Evolutionary conservation across 35 echinoderm and acorn worm species (phyloP), one percentile per base, ranked within the genome.

Genomic region (Stichopus chloronotus): DNA sequence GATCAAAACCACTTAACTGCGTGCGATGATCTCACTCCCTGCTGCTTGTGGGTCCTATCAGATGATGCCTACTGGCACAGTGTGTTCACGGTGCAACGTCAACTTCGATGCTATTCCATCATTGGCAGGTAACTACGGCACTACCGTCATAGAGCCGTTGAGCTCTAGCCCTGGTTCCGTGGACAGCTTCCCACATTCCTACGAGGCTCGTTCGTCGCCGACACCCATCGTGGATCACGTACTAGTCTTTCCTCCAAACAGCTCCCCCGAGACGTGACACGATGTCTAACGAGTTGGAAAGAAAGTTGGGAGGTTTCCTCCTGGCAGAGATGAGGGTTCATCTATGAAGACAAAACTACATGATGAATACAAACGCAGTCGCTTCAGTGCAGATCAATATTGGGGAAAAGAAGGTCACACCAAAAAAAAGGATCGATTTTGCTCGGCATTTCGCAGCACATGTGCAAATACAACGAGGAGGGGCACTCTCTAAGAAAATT

Each of bases 171-270:
- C 94, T 25, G 95, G 95, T 52, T 99, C 97, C 22, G 94, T 85
- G 24, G 97, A 99, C 82, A 95, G 92, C 84, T 90, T 91, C 59
- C 92, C 94, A 8, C 95, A 99, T 77, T 98, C 96, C 88, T 99
- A 92, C 43, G 95, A 96, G 92, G 97, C 97, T 7, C 78, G 94
- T 25, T 90, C 91, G 19, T 96, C 94, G 16, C 93, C 97, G 14
- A 87, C 95, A 7, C 93, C 86, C 76, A 95, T 91, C 71, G 94
- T 99, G 88, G 97, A 99, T 58, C 93, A 96, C 72, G 93, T 99
- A n/a, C 83, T 99, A 76, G 97, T 99, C 14, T 99, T 99, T 79
- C 97, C 97, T 57, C 84, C 95, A 16, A 94, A 90, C 43, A 96
- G 92, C 55, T 91, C 90, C 43, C 90, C 90, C 19, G 87, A 89